Conservation (phyloP, 2,797 vertebrate species). For the Acanthurus leucopareius region DNA sequence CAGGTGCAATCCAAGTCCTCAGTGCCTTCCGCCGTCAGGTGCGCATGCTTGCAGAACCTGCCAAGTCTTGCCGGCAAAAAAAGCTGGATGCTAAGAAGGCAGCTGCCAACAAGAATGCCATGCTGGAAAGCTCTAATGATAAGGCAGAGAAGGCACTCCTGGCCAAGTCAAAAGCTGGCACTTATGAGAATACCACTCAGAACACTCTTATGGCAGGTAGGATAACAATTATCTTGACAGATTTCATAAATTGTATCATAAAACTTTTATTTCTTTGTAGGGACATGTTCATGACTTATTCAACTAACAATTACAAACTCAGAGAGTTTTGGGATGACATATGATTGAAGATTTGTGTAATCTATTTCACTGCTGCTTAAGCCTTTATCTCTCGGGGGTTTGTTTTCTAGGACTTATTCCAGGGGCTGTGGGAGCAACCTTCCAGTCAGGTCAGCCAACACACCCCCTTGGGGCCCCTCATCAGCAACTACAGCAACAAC, state of each 20-base stretch:
- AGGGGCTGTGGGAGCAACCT: slow-evolving; percentile 70
- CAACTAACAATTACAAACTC: neutral
- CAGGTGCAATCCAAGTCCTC: slow-evolving; percentile 95
- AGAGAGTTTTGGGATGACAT: neutral
- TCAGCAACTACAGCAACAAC: slow-evolving; percentile 79
- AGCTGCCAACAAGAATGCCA: slow-evolving; percentile 90
- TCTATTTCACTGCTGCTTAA: neutral
- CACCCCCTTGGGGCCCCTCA: slow-evolving; percentile 76
- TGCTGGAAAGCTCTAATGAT: slow-evolving; percentile 85
- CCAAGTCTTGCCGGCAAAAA: slow-evolving; percentile 95
- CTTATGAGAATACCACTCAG: slow-evolving; percentile 80
- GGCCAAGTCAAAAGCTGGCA: slow-evolving; percentile 88
- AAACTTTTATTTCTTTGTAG: slow-evolving; percentile 9
- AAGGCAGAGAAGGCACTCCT: slow-evolving; percentile 91
- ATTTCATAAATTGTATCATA: slow-evolving; percentile 6
- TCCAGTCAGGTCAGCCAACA: slow-evolving; percentile 78
- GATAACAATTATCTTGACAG: slow-evolving; percentile 17
- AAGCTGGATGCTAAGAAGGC: slow-evolving; percentile 96
- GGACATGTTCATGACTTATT: neutral
- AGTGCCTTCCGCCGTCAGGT: slow-evolving; percentile 94
- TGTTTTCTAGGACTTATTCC: slow-evolving; percentile 70
- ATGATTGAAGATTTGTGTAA: neutral
- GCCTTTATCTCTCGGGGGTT: slow-evolving; percentile 9
- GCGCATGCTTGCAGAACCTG: slow-evolving; percentile 94
- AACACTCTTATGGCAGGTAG: slow-evolving; percentile 80